phyloP scores from a whole-genome alignment of 2,888 invertebrate genomes.

The Epinotia bilunana region DNA sequence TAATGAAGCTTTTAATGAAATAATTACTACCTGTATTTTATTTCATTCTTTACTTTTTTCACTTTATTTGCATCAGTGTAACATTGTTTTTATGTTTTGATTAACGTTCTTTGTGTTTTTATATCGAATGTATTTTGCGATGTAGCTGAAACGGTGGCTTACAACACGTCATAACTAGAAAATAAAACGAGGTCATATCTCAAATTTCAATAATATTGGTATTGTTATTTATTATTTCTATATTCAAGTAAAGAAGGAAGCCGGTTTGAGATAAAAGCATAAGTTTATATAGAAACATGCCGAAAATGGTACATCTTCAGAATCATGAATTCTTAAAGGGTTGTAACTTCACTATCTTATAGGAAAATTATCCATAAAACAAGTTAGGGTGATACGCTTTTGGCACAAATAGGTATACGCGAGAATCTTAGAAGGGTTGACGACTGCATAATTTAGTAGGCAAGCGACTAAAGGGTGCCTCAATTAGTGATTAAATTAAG shows the following conservation, averaged over 20 bases:
- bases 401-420: slow-evolving; percentile 14
- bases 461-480: slow-evolving; percentile 9
- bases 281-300: not conserved
- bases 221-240: too few relatives aligned
- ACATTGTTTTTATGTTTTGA: too few relatives aligned
- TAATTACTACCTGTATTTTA: too few relatives aligned
- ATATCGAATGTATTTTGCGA: too few relatives aligned
- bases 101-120: too few relatives aligned
- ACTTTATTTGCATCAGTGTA: too few relatives aligned
- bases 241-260: too few relatives aligned
- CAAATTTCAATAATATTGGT: too few relatives aligned
- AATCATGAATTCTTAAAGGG: not conserved
- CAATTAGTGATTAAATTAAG: slow-evolving; percentile 34
- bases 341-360: not conserved
- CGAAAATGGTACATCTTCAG: not conserved
- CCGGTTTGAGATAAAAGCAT: not conserved
- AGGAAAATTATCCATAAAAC: slow-evolving; percentile 5
- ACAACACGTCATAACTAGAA: too few relatives aligned
- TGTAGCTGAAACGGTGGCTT: too few relatives aligned
- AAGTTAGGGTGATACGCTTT: not conserved
- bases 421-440: slow-evolving; percentile 7
- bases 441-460: slow-evolving; percentile 38
- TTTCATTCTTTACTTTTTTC: too few relatives aligned
- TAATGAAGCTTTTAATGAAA: slow-evolving; percentile 10
- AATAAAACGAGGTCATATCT: too few relatives aligned